A percentile compares a stretch with the other conserved stretches of the same genome.
Evolutionary conservation across 2,797 vertebrate genomes (phyloP).

Genomic region (Selene dorsalis): DNA sequence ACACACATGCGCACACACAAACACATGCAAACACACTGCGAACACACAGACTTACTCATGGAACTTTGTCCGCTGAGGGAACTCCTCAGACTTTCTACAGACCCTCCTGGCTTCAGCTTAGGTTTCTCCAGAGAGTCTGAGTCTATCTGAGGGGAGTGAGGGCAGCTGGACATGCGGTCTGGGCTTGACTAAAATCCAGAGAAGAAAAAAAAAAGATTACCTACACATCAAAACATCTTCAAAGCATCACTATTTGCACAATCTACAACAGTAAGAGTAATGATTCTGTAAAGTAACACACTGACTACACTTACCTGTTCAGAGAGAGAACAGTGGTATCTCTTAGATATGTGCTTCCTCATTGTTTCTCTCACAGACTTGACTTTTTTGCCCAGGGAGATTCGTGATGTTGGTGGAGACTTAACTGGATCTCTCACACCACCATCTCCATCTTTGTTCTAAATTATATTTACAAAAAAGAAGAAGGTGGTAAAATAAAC

Average conservation of each 20-base stretch:
- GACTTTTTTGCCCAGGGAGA: slow-evolving; percentile 97
- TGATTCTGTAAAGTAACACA: not conserved
- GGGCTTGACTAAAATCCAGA: slow-evolving; percentile 83
- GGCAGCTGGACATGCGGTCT: slow-evolving; percentile 86
- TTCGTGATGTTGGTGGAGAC: slow-evolving; percentile 90
- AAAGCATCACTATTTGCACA: not conserved
- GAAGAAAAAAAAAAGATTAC: not conserved
- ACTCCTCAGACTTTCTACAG: slow-evolving; percentile 96
- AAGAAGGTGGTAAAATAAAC: not conserved
- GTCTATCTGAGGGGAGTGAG: slow-evolving; percentile 85
- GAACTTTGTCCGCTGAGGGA: slow-evolving; percentile 98
- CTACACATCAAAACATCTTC: not conserved
- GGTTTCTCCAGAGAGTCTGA: slow-evolving; percentile 89
- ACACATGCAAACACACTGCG: not conserved
- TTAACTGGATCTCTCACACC: slow-evolving; percentile 89
- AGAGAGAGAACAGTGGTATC: slow-evolving; percentile 90
- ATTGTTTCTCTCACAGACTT: slow-evolving; percentile 98
- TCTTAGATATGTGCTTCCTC: slow-evolving; percentile 97
- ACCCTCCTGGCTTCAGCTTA: slow-evolving; percentile 95
- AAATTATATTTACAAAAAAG: slow-evolving; percentile 48
- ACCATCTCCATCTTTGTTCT: slow-evolving; percentile 89
- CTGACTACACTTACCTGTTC: slow-evolving; percentile 86
- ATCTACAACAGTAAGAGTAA: not conserved
- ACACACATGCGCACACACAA: slow-evolving; percentile 9
- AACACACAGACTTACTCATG: slow-evolving; percentile 88